These are phyloP conservation scores for Podilymbus podiceps DNA, from an alignment of 2,113 vertebrate genomes.

Conservation along the genomic window DNA sequence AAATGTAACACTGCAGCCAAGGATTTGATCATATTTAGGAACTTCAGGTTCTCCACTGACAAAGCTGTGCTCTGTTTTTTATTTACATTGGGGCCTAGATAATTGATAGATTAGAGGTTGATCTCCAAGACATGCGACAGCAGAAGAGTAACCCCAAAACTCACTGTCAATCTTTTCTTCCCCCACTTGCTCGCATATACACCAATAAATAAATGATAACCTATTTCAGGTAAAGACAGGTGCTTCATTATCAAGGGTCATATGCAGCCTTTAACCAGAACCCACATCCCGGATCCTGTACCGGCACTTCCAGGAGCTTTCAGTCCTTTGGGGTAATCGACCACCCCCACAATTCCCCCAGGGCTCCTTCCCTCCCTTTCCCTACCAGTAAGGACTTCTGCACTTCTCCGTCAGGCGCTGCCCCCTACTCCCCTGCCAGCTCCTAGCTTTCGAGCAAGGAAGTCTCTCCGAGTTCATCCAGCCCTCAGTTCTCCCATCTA, in stretches of 20 bases:
- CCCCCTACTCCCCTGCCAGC: not conserved
- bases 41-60: not conserved
- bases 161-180: not conserved
- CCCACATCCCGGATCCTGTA: not conserved
- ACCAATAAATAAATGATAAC: not conserved
- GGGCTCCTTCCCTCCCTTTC: not conserved
- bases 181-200: not conserved
- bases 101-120: not conserved
- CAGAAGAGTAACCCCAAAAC: not conserved
- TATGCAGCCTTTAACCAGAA: not conserved
- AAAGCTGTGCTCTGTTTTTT: not conserved
- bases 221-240: not conserved
- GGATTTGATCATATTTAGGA: not conserved
- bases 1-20: not conserved
- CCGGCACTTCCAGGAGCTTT: not conserved
- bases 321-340: not conserved
- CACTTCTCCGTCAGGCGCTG: fast-evolving
- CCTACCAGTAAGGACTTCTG: not conserved
- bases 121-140: not conserved
- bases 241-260: not conserved
- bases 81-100: not conserved
- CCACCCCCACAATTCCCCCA: not conserved
- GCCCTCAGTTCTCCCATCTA: not conserved
- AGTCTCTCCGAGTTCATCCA: not conserved
- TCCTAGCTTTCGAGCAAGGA: not conserved